These are phyloP conservation scores for Pollicipes pollicipes DNA, from an alignment of 1,140 invertebrate species.

Conservation along the genomic window DNA sequence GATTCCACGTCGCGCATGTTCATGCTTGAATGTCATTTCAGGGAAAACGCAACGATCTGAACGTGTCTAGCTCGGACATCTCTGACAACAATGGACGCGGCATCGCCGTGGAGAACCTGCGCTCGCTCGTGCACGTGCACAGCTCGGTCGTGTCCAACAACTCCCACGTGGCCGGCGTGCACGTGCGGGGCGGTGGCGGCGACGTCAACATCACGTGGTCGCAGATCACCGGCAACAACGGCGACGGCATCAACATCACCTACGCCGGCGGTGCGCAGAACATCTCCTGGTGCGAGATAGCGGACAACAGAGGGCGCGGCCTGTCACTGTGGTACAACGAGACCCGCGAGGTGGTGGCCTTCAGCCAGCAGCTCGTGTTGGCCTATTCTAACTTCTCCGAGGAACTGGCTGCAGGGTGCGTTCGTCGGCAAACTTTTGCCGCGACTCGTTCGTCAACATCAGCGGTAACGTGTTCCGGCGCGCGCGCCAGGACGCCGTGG, in stretches of 20 bases:
- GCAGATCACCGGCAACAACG: conserved; percentile 73
- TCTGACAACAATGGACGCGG: conserved; percentile 83
- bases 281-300: conserved; percentile 56
- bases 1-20: too few relatives aligned
- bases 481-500: conserved; percentile 50
- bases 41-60: conserved; percentile 65
- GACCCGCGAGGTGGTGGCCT: conserved; percentile 35
- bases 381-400: conserved; percentile 69
- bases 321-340: conserved; percentile 74
- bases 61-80: conserved; percentile 64
- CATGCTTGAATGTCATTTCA: too few relatives aligned
- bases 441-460: conserved; percentile 52
- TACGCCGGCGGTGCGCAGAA: conserved; percentile 77
- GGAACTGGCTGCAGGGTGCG: conserved; percentile 64
- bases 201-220: conserved; percentile 82
- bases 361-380: conserved; percentile 67
- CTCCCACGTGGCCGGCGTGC: conserved; percentile 68
- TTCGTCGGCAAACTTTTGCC: conserved; percentile 41
- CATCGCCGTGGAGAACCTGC: conserved; percentile 61
- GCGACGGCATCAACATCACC: conserved; percentile 43
- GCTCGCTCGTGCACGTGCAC: conserved; percentile 60
- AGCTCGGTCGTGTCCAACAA: conserved; percentile 67
- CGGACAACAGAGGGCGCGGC: conserved; percentile 54
- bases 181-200: conserved; percentile 65
- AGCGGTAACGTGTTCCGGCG: conserved; percentile 67